Conservation (phyloP, 2,888 invertebrate genomes). For the Nomada hirtipes region DNA sequence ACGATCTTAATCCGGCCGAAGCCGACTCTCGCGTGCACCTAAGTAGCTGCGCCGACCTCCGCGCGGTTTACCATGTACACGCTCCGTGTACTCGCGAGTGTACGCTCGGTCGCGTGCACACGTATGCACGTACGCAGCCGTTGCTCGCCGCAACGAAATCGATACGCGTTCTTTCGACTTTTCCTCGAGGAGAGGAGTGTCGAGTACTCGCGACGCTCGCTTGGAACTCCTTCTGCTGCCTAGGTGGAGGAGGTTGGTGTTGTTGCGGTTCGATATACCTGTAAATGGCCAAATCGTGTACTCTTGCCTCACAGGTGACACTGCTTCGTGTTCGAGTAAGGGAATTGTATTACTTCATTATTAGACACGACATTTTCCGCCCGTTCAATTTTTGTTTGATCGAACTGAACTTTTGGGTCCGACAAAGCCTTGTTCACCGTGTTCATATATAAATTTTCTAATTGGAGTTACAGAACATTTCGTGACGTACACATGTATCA, state of each 20-base stretch:
- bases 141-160: constrained; percentile 65
- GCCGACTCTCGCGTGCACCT: constrained; percentile 58
- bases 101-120: background rate
- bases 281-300: background rate
- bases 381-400: no score
- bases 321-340: no score
- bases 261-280: background rate
- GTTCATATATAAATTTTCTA: no score
- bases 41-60: constrained; percentile 54
- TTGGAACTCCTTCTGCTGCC: background rate
- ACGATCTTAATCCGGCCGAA: constrained; percentile 51
- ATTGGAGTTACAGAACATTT: no score
- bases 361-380: no score
- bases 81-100: constrained; percentile 31
- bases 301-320: background rate
- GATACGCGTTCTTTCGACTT: constrained; percentile 60
- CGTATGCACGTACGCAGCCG: background rate
- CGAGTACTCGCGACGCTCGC: background rate
- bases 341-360: no score
- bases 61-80: constrained; percentile 17
- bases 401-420: no score
- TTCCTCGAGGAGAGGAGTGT: constrained; percentile 34
- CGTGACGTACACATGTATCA: no score
- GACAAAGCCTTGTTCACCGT: no score
- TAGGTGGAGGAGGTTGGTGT: background rate